phyloP scores from a whole-genome alignment of 1,140 invertebrate genomes.

The Drosophila nasuta region DNA sequence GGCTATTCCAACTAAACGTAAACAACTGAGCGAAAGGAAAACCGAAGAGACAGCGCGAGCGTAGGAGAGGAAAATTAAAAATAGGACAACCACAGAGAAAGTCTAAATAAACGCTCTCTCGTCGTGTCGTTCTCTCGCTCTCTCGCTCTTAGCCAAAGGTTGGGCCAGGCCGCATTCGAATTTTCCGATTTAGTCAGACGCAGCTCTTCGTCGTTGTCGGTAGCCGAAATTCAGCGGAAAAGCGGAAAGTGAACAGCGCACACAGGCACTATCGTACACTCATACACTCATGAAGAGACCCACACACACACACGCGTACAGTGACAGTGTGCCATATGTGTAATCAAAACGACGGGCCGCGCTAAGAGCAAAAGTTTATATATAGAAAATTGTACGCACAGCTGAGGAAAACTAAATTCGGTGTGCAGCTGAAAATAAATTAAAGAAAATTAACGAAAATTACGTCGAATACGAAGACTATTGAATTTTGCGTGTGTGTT shows the following conservation, averaged over 20 bases:
- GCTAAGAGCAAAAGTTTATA: slow-evolving; percentile 77
- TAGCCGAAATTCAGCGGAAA: slow-evolving; percentile 53
- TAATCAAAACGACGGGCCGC: slow-evolving; percentile 72
- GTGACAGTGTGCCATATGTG: slow-evolving; percentile 77
- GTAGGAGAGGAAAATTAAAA: slow-evolving; percentile 27
- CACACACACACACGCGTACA: slow-evolving; percentile 30
- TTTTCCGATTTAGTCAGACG: slow-evolving; percentile 72
- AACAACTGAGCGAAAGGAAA: slow-evolving; percentile 39
- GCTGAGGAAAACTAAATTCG: slow-evolving; percentile 68
- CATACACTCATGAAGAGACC: slow-evolving; percentile 17
- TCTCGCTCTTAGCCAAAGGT: not conserved
- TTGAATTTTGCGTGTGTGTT: not conserved
- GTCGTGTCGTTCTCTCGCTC: not conserved
- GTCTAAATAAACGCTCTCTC: not conserved
- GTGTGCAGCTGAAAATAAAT: slow-evolving; percentile 49
- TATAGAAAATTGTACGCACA: slow-evolving; percentile 84
- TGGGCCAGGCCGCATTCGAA: slow-evolving; percentile 22
- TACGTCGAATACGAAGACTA: slow-evolving; percentile 1
- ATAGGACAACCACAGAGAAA: slow-evolving; percentile 35
- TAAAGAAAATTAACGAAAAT: slow-evolving; percentile 61
- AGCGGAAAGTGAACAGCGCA: slow-evolving; percentile 38
- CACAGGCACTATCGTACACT: slow-evolving; percentile 21
- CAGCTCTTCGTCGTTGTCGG: slow-evolving; percentile 79
- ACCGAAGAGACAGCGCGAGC: slow-evolving; percentile 12
- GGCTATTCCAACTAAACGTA: slow-evolving; percentile 43